Percentiles rank a stretch among this genome's conserved stretches.
Conservation (phyloP, 2,113 vertebrate genomes). For the Myotis davidii region DNA sequence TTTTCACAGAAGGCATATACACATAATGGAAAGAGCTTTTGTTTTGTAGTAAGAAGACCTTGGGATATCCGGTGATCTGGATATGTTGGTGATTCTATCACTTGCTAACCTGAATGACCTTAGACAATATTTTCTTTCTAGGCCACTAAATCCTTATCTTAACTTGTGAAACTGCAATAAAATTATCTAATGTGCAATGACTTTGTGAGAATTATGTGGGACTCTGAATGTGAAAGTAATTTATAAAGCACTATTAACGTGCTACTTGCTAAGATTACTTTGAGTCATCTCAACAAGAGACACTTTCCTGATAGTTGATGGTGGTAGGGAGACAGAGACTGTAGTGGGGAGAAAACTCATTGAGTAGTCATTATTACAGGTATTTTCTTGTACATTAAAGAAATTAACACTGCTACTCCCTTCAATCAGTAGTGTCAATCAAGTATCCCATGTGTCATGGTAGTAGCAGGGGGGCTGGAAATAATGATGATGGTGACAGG, state of each 20-base stretch:
- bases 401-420: neutral
- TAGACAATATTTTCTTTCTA: neutral
- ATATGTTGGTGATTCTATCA: neutral
- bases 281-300: neutral
- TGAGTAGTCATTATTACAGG: neutral
- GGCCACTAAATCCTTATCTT: neutral
- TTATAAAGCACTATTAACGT: neutral
- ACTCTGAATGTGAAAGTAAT: neutral
- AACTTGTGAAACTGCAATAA: conserved; percentile 3
- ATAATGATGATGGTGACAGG: neutral
- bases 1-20: neutral
- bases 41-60: neutral
- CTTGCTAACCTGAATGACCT: neutral
- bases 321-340: neutral
- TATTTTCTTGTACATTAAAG: neutral
- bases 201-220: neutral
- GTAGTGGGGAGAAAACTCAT: neutral
- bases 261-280: neutral
- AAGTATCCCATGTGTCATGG: neutral
- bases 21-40: neutral
- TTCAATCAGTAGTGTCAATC: neutral
- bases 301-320: neutral
- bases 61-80: neutral
- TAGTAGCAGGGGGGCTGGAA: neutral
- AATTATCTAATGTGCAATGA: neutral